Evolutionary conservation across 2,888 invertebrate species (phyloP).

Genomic region (Psococerastis gibbosa): DNA sequence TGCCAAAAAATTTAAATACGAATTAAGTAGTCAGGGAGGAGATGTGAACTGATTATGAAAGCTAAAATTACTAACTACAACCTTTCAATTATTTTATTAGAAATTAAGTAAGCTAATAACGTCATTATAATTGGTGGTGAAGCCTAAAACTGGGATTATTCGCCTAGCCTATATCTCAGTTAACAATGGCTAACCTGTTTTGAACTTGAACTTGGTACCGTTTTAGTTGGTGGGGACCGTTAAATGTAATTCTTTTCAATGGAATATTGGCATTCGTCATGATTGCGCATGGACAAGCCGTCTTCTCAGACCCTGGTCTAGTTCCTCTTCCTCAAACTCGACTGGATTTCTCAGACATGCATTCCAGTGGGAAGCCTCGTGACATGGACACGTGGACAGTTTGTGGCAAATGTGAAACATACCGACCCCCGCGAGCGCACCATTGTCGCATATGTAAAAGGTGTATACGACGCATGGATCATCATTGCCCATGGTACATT

Average conservation of each 20-base stretch:
- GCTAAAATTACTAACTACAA: too few species aligned
- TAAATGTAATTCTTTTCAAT: conserved; percentile 64
- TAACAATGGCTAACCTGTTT: too few species aligned
- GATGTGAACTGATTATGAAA: too few species aligned
- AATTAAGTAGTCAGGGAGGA: too few species aligned
- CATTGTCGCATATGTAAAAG: conserved; percentile 75
- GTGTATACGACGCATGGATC: conserved; percentile 65
- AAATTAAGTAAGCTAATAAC: not conserved
- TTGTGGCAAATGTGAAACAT: conserved; percentile 60
- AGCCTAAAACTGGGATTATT: too few species aligned
- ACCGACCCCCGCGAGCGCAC: conserved; percentile 66
- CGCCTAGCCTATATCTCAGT: too few species aligned
- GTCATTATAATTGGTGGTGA: conserved; percentile 6
- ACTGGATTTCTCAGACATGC: conserved; percentile 64
- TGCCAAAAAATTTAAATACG: too few species aligned
- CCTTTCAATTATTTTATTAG: not conserved
- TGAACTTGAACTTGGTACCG: conserved; percentile 14
- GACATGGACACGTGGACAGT: conserved; percentile 45
- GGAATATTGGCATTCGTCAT: conserved; percentile 51
- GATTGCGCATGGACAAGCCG: conserved; percentile 64
- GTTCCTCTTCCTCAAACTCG: conserved; percentile 56
- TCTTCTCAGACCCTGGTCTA: conserved; percentile 75
- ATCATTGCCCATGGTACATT: conserved; percentile 66
- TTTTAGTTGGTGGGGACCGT: conserved; percentile 60
- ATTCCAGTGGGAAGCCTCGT: conserved; percentile 32